A percentile compares a stretch with the other conserved stretches of the same genome.
These are phyloP conservation scores for Venturia canescens DNA, from an alignment of 1,140 invertebrate species.

Conservation along the genomic window DNA sequence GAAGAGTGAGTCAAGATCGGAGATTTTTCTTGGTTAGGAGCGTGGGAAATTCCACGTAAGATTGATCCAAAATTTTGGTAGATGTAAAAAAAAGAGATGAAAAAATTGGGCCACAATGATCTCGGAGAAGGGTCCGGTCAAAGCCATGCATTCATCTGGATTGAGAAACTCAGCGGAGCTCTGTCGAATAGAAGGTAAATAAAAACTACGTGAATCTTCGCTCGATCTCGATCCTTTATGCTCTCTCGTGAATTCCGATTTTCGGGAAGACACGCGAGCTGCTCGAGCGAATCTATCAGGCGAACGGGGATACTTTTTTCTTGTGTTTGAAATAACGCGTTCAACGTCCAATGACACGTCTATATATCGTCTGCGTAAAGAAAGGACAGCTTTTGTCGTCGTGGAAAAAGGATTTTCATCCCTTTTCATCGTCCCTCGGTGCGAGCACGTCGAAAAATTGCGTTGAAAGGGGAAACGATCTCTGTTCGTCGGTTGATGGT, in stretches of 20 bases:
- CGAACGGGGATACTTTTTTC: neutral
- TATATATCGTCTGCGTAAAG: neutral
- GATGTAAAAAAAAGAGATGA: constrained; percentile 1
- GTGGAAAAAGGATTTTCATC: constrained; percentile 60
- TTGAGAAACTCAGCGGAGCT: constrained; percentile 58
- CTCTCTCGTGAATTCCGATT: constrained; percentile 59
- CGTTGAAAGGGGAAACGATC: constrained; percentile 60
- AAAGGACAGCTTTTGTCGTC: constrained; percentile 49
- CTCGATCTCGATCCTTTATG: constrained; percentile 52
- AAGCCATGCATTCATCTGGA: constrained; percentile 51
- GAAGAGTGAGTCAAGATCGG: constrained; percentile 26
- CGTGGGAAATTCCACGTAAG: constrained; percentile 65
- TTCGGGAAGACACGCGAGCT: constrained; percentile 58
- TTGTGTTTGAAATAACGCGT: constrained; percentile 31
- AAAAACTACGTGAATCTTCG: constrained; percentile 14
- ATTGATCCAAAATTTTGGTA: constrained; percentile 39
- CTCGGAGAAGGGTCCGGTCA: constrained; percentile 41
- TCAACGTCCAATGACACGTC: constrained; percentile 55
- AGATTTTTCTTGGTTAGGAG: constrained; percentile 43
- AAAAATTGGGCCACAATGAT: constrained; percentile 50
- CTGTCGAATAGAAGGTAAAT: constrained; percentile 48
- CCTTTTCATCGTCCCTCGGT: constrained; percentile 25
- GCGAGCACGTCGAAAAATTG: constrained; percentile 48
- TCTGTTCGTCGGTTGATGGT: constrained; percentile 49
- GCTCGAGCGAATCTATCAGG: neutral